phyloP scores from a whole-genome alignment of 92 coral and sea anemone species.

The Porites divaricata region DNA sequence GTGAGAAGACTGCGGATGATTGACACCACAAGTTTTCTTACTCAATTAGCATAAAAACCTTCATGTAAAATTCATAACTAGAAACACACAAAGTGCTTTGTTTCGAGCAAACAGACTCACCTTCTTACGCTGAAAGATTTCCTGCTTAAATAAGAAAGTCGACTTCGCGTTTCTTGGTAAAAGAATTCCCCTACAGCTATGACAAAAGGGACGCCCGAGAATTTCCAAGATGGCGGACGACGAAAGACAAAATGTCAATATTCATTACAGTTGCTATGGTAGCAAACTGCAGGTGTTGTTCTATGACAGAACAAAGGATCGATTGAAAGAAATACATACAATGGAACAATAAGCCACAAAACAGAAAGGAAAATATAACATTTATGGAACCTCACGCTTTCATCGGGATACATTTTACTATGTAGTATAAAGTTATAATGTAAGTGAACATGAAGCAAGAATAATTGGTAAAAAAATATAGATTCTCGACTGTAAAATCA shows the following conservation, averaged over 20 bases:
- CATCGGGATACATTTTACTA: not conserved
- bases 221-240: slow-evolving; percentile 92
- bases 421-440: no score
- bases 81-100: slow-evolving; percentile 25
- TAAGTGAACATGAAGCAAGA: no score
- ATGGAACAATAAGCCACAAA: not conserved
- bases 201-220: slow-evolving; percentile 48
- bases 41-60: slow-evolving; percentile 77
- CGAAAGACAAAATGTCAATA: slow-evolving; percentile 83
- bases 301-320: slow-evolving; percentile 19
- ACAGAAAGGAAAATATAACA: not conserved
- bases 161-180: not conserved
- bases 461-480: no score
- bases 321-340: slow-evolving; percentile 8
- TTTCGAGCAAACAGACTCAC: not conserved
- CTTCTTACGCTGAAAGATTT: slow-evolving; percentile 11
- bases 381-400: not conserved
- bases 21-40: slow-evolving; percentile 68
- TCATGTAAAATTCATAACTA: slow-evolving; percentile 66
- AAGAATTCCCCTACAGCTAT: not conserved
- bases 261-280: slow-evolving; percentile 87
- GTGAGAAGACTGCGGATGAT: slow-evolving; percentile 85
- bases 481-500: no score
- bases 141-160: not conserved
- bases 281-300: slow-evolving; percentile 87